Evolutionary conservation across 2,888 invertebrate species (phyloP).

Genomic region (Limnephilus lunatus): DNA sequence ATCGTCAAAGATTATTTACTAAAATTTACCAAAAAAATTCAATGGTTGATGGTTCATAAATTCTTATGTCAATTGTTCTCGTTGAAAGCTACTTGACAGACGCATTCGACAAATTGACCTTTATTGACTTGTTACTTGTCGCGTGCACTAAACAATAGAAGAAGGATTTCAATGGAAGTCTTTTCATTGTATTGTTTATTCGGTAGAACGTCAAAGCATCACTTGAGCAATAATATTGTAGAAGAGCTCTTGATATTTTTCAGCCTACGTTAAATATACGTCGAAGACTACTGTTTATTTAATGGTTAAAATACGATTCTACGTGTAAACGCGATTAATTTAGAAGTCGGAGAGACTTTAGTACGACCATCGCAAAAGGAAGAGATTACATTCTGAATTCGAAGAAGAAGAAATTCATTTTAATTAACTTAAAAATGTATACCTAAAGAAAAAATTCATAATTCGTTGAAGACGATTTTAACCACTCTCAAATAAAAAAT

Average conservation of each 20-base stretch:
- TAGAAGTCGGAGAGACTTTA: neutral
- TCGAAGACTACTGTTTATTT: neutral
- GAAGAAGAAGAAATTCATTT: neutral
- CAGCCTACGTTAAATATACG: neutral
- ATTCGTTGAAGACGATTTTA: no score
- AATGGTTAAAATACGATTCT: neutral
- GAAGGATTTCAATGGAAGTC: neutral
- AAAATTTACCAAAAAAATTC: neutral
- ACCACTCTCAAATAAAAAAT: no score
- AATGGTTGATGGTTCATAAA: neutral
- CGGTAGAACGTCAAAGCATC: neutral
- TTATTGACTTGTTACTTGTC: neutral
- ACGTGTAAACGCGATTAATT: neutral
- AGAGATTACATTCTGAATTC: no score
- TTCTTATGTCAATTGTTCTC: neutral
- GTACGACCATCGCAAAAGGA: no score
- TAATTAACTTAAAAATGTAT: no score
- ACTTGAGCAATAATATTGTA: neutral
- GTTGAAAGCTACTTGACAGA: neutral
- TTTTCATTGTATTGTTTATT: neutral
- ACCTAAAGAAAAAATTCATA: no score
- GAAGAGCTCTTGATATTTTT: neutral
- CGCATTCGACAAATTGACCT: conserved; percentile 14
- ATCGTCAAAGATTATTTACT: neutral
- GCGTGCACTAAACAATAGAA: neutral